Percentiles rank a stretch among this genome's conserved stretches.
Evolutionary conservation across 2,888 invertebrate genomes (phyloP).

Genomic region (Clostera curtula): DNA sequence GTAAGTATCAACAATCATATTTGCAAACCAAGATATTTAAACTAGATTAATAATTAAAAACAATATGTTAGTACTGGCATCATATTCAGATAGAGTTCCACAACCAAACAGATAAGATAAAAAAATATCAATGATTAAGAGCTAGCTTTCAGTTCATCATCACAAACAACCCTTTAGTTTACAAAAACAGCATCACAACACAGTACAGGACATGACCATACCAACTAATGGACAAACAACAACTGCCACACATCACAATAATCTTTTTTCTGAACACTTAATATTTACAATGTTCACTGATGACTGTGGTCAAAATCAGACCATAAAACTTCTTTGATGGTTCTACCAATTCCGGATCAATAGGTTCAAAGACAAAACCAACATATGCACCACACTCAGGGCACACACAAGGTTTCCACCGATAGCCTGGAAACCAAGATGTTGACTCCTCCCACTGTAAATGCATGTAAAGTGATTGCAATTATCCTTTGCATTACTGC

Average conservation of each 20-base stretch:
- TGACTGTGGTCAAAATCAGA: constrained; percentile 37
- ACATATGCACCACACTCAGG: constrained; percentile 71
- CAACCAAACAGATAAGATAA: too few relatives aligned
- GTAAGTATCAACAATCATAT: too few relatives aligned
- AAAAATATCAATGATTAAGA: too few relatives aligned
- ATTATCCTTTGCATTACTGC: too few relatives aligned
- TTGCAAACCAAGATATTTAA: too few relatives aligned
- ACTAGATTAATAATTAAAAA: too few relatives aligned
- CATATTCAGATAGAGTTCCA: too few relatives aligned
- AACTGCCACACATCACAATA: constrained; percentile 15
- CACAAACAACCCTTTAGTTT: too few relatives aligned
- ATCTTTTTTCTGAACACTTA: constrained; percentile 7
- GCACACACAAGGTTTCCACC: constrained; percentile 74
- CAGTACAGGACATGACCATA: constrained; percentile 5
- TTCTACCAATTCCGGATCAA: constrained; percentile 20
- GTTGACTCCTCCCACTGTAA: constrained; percentile 69
- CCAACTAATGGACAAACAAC: constrained; percentile 11
- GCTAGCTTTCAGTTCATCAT: too few relatives aligned
- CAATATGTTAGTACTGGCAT: too few relatives aligned
- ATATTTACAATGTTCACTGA: constrained; percentile 54
- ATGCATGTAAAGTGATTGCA: too few relatives aligned
- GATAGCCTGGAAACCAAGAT: constrained; percentile 76
- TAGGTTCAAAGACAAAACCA: constrained; percentile 73
- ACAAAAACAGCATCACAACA: constrained; percentile 6
- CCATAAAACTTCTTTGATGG: constrained; percentile 34